phyloP scores from a whole-genome alignment of 2,888 invertebrate species.

The Mesoligia furuncula region DNA sequence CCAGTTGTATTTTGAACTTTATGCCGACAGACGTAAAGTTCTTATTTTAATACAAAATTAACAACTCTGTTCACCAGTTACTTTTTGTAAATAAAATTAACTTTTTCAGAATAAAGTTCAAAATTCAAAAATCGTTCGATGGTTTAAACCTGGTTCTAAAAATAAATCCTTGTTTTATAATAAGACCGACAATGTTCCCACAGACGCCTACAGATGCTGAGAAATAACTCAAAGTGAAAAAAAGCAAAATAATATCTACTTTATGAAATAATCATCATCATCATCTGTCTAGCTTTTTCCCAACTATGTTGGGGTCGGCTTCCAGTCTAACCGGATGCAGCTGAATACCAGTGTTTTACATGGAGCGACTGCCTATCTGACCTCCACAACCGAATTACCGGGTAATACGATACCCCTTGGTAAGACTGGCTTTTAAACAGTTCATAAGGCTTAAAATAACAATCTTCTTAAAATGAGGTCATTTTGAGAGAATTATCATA shows the following conservation, averaged over 20 bases:
- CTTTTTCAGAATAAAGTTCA: not conserved
- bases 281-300: too few species aligned
- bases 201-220: not conserved
- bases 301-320: too few species aligned
- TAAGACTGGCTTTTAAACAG: too few species aligned
- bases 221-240: not conserved
- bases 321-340: too few species aligned
- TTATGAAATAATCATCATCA: not conserved
- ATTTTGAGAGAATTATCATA: too few species aligned
- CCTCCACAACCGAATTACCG: too few species aligned
- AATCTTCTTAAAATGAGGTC: not conserved
- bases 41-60: not conserved
- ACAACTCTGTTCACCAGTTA: not conserved
- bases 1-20: not conserved
- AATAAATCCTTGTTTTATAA: too few species aligned
- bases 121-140: not conserved
- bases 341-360: too few species aligned
- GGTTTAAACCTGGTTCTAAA: too few species aligned
- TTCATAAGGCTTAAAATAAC: not conserved
- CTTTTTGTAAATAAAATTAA: not conserved
- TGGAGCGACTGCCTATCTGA: too few species aligned
- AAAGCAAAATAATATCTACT: not conserved
- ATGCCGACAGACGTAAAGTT: not conserved
- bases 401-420: too few species aligned
- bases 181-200: too few species aligned